Conservation (phyloP, 2,797 vertebrate species). For the Protonibea diacanthus region DNA sequence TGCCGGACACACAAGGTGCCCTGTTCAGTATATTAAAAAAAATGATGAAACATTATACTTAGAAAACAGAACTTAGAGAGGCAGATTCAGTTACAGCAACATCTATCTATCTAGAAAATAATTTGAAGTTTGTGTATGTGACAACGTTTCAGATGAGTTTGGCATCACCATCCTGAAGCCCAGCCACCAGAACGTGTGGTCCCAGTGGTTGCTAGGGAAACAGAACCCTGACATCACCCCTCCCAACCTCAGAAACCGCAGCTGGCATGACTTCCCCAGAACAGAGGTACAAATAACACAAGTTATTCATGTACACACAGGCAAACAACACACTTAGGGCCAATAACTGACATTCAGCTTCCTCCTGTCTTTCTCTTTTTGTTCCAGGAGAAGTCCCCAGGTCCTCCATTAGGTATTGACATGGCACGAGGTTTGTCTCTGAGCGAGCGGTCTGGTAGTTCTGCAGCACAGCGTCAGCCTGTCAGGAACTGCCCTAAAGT, state of each 20-base stretch:
- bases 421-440: constrained; percentile 81
- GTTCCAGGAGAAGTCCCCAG: constrained; percentile 80
- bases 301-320: background rate
- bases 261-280: constrained; percentile 83
- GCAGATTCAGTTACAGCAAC: background rate
- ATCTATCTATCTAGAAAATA: background rate
- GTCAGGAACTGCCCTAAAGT: constrained; percentile 86
- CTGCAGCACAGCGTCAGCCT: constrained; percentile 30
- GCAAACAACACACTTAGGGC: background rate
- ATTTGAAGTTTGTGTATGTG: constrained; percentile 11
- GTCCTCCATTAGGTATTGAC: constrained; percentile 73
- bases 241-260: constrained; percentile 85
- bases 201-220: constrained; percentile 88
- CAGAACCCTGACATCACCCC: constrained; percentile 87
- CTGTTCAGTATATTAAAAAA: background rate
- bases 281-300: constrained; percentile 82
- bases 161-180: constrained; percentile 90
- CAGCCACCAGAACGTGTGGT: constrained; percentile 77
- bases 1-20: constrained; percentile 87
- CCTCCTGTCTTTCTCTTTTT: background rate
- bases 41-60: background rate
- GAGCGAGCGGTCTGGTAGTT: constrained; percentile 50
- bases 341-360: background rate
- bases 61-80: background rate
- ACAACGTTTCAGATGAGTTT: constrained; percentile 82